Evolutionary conservation across 1,140 invertebrate genomes (phyloP).

Genomic region (Grapholita molesta): DNA sequence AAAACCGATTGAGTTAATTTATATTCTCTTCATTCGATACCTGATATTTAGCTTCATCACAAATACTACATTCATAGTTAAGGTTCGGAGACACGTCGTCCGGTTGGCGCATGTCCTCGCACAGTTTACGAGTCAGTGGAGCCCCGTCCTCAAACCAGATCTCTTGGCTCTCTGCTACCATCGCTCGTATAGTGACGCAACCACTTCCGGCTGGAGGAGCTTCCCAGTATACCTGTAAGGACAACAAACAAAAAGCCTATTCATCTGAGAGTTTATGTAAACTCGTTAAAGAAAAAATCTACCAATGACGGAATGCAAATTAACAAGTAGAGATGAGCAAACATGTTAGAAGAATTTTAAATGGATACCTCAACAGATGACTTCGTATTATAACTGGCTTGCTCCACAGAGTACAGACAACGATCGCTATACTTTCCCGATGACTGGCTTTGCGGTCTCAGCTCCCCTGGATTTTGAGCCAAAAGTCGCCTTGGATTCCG

Average conservation of each 20-base stretch:
- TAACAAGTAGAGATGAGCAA: too few relatives aligned
- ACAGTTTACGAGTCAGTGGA: constrained; percentile 46
- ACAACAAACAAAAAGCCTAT: not conserved
- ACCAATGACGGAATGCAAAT: too few relatives aligned
- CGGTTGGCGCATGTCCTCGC: constrained; percentile 60
- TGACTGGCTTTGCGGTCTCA: constrained; percentile 40
- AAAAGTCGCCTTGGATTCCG: constrained; percentile 49
- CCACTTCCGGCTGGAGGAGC: constrained; percentile 57
- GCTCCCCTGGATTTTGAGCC: constrained; percentile 46
- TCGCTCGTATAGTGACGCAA: constrained; percentile 58
- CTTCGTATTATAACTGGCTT: constrained; percentile 43
- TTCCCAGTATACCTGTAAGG: constrained; percentile 59
- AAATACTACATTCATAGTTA: constrained; percentile 57
- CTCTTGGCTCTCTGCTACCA: constrained; percentile 61
- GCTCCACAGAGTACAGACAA: constrained; percentile 60
- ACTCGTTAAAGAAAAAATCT: too few relatives aligned
- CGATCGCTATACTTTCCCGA: constrained; percentile 57
- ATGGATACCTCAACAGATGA: constrained; percentile 50
- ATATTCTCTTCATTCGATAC: constrained; percentile 11
- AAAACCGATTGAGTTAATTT: too few relatives aligned
- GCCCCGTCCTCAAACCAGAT: constrained; percentile 60
- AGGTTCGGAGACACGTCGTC: constrained; percentile 58
- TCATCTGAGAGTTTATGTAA: not conserved
- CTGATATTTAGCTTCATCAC: constrained; percentile 70
- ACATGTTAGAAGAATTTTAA: too few relatives aligned